Percentiles rank a stretch among this genome's conserved stretches.
phyloP scores from a whole-genome alignment of 2,888 invertebrate genomes.

The Ligdia adustata region DNA sequence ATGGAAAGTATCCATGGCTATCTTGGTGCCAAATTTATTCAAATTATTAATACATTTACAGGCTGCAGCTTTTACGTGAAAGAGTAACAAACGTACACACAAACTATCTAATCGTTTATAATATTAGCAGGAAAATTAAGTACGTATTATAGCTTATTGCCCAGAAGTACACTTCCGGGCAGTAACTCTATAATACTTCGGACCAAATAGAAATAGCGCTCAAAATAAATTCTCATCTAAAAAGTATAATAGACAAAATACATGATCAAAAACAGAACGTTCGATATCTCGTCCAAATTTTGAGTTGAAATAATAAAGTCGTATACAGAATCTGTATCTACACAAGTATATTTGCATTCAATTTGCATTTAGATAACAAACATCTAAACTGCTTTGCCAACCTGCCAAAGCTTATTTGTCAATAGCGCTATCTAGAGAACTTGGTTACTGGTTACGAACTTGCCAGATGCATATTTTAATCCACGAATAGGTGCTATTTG shows the following conservation, averaged over 20 bases:
- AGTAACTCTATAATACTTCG: too few species aligned
- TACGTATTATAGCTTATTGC: too few species aligned
- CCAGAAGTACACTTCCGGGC: too few species aligned
- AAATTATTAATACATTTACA: too few species aligned
- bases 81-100: too few species aligned
- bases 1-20: too few species aligned
- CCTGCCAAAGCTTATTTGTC: constrained; percentile 23
- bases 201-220: too few species aligned
- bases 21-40: too few species aligned
- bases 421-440: constrained; percentile 17
- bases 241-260: neutral
- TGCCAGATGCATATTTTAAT: constrained; percentile 11
- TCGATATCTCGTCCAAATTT: constrained; percentile 9
- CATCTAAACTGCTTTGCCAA: constrained; percentile 25
- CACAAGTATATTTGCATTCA: constrained; percentile 22
- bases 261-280: neutral
- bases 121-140: too few species aligned
- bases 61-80: too few species aligned
- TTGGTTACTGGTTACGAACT: constrained; percentile 8
- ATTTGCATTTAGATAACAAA: constrained; percentile 27
- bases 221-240: too few species aligned
- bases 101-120: too few species aligned
- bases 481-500: neutral
- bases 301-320: constrained; percentile 21
- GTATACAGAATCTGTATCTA: constrained; percentile 18